These are phyloP conservation scores for Urocynchramus pylzowi DNA, from an alignment of 2,113 vertebrate genomes.

Conservation along the genomic window DNA sequence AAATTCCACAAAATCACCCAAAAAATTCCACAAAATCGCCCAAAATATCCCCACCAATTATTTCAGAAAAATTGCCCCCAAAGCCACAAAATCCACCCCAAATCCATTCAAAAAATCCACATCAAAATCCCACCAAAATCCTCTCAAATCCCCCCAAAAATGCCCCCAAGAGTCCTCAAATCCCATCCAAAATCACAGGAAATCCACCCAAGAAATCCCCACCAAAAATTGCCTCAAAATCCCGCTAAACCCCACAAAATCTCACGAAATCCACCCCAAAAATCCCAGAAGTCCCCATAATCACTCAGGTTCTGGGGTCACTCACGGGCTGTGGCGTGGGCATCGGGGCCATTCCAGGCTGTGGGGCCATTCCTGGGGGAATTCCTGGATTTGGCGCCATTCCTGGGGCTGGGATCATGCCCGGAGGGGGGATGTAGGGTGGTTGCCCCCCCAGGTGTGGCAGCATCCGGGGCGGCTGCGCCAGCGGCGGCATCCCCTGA, in stretches of 20 bases:
- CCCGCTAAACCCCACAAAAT: too few relatives aligned
- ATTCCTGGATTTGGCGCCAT: background rate
- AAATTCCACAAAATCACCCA: background rate
- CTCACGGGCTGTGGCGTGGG: background rate
- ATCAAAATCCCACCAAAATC: background rate
- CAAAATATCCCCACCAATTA: background rate
- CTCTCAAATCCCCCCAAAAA: background rate
- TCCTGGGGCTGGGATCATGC: background rate
- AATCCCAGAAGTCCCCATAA: background rate
- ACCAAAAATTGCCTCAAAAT: background rate
- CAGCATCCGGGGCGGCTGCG: background rate
- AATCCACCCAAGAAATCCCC: background rate
- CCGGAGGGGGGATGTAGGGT: background rate
- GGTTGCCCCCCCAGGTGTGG: background rate
- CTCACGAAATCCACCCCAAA: background rate
- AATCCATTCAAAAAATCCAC: background rate
- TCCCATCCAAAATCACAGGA: background rate
- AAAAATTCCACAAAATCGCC: background rate
- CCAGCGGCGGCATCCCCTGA: background rate
- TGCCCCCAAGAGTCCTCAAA: background rate
- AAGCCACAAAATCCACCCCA: background rate
- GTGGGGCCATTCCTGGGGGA: background rate
- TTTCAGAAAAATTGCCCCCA: background rate
- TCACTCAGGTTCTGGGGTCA: background rate
- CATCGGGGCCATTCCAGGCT: background rate